Evolutionary conservation across 2,888 invertebrate species (phyloP).

Genomic region (Chrysodeixis includens): DNA sequence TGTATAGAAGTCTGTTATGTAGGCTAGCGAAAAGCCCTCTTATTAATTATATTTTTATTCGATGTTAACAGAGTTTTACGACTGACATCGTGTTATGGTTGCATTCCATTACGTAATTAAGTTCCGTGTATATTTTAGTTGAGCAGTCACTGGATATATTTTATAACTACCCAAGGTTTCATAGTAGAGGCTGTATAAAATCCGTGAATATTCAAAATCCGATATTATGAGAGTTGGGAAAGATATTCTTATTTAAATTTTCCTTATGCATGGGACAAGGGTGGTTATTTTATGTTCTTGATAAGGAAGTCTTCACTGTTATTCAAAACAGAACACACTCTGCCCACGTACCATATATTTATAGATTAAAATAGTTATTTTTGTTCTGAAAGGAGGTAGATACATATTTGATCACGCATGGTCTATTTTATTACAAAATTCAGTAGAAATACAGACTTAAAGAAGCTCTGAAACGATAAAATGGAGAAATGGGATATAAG

Average conservation of each 20-base stretch:
- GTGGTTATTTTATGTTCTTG: background rate
- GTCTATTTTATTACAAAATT: background rate
- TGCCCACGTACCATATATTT: too few relatives aligned
- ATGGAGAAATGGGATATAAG: background rate
- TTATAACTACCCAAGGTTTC: background rate
- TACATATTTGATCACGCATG: background rate
- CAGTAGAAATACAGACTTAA: conserved; percentile 31
- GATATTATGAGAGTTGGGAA: too few relatives aligned
- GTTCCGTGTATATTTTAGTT: conserved; percentile 6
- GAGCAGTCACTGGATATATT: background rate
- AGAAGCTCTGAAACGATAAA: conserved; percentile 17
- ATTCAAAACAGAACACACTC: too few relatives aligned
- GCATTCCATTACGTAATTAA: conserved; percentile 13
- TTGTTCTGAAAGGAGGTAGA: too few relatives aligned
- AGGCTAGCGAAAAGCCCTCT: background rate
- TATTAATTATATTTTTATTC: background rate
- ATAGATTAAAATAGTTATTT: too few relatives aligned
- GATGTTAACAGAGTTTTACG: background rate
- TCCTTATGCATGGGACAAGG: background rate
- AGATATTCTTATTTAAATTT: too few relatives aligned
- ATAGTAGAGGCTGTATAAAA: too few relatives aligned
- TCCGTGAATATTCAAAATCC: background rate
- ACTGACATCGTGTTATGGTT: background rate
- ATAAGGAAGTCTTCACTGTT: too few relatives aligned
- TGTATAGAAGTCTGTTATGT: conserved; percentile 10